phyloP scores from a whole-genome alignment of 2,888 invertebrate species.

The Eupithecia abbreviata region DNA sequence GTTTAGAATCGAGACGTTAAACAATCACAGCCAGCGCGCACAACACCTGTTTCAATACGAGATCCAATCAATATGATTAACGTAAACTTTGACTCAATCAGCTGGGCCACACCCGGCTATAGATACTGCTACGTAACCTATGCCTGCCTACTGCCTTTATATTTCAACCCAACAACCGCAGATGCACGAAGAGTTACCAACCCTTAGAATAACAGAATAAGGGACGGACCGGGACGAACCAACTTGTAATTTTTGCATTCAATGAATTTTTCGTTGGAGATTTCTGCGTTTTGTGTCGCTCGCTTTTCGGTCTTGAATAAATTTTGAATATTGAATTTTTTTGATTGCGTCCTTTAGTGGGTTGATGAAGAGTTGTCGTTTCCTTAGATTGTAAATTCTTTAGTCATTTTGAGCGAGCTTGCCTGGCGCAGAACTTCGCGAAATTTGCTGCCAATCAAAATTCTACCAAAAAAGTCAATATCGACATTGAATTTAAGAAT shows the following conservation, averaged over 20 bases:
- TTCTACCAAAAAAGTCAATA: not conserved
- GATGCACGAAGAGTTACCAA: conserved; percentile 14
- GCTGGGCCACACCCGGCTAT: conserved; percentile 72
- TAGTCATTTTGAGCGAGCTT: not conserved
- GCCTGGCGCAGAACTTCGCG: not conserved
- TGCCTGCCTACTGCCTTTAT: conserved; percentile 30
- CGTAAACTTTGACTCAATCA: conserved; percentile 55
- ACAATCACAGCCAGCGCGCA: conserved; percentile 47
- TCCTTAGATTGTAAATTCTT: not conserved
- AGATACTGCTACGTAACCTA: conserved; percentile 18
- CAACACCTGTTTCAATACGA: conserved; percentile 62
- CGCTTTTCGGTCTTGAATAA: conserved; percentile 23
- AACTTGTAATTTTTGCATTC: conserved; percentile 18
- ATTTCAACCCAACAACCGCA: conserved; percentile 21
- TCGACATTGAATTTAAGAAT: not conserved
- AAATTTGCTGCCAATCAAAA: not conserved
- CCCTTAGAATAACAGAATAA: conserved; percentile 18
- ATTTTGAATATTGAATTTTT: conserved; percentile 28
- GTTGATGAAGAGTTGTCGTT: not conserved
- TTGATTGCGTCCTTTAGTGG: conserved; percentile 8
- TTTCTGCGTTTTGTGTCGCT: conserved; percentile 17
- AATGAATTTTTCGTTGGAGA: conserved; percentile 23
- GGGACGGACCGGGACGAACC: conserved; percentile 28
- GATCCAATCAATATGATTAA: conserved; percentile 69
- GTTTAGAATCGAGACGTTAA: conserved; percentile 24